Evolutionary conservation across 1,140 invertebrate species (phyloP).

Genomic region (Sesamia nonagrioides): DNA sequence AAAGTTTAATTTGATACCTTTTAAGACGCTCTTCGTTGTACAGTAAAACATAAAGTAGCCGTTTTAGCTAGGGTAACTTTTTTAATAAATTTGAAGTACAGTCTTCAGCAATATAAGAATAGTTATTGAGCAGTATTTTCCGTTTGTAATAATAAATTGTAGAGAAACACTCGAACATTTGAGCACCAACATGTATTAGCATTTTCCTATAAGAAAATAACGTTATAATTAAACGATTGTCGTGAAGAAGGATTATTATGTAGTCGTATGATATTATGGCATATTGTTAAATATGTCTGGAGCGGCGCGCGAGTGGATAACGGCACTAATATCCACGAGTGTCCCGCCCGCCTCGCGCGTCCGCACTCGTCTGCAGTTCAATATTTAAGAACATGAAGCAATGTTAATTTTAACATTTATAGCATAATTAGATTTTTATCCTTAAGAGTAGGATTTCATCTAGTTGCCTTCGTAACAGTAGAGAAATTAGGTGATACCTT

Average conservation of each 20-base stretch:
- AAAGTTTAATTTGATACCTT: slow-evolving; percentile 71
- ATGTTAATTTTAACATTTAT: slow-evolving; percentile 87
- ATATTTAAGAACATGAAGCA: slow-evolving; percentile 81
- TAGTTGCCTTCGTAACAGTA: slow-evolving; percentile 86
- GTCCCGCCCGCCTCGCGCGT: slow-evolving; percentile 56
- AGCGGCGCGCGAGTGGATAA: slow-evolving; percentile 58
- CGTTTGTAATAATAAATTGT: slow-evolving; percentile 71
- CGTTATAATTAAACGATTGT: slow-evolving; percentile 68
- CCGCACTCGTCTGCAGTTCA: slow-evolving; percentile 60
- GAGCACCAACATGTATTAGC: slow-evolving; percentile 81
- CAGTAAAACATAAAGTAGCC: slow-evolving; percentile 84
- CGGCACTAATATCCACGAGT: slow-evolving; percentile 76
- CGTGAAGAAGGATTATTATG: slow-evolving; percentile 64
- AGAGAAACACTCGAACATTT: slow-evolving; percentile 70
- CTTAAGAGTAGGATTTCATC: slow-evolving; percentile 86
- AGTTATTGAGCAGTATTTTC: slow-evolving; percentile 73
- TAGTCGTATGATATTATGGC: slow-evolving; percentile 59
- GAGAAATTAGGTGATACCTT: slow-evolving; percentile 85
- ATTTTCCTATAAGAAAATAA: slow-evolving; percentile 71
- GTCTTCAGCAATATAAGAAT: slow-evolving; percentile 75
- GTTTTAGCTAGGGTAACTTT: slow-evolving; percentile 86
- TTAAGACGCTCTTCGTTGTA: slow-evolving; percentile 83
- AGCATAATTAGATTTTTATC: slow-evolving; percentile 86
- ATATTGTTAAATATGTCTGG: slow-evolving; percentile 56
- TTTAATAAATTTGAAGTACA: slow-evolving; percentile 83